Evolutionary conservation across 2,797 vertebrate genomes (phyloP), one percentile per base, ranked within the genome.

Genomic region (Platalea minor): DNA sequence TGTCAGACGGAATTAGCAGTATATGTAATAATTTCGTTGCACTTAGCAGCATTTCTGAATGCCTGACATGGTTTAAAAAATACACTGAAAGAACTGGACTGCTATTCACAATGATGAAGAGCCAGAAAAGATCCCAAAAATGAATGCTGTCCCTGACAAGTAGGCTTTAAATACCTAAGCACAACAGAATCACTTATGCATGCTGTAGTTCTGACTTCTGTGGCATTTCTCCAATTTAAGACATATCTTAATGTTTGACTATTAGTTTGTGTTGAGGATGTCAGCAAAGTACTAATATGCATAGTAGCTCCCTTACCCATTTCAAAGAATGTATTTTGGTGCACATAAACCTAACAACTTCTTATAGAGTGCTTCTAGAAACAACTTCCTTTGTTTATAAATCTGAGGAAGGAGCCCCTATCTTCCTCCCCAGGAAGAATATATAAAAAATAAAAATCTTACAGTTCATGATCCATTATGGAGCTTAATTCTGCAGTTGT

Each of bases 111-210:
- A 13, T 86, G 64, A 94, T 57, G 35, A 91, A 91, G 67, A 88
- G 31, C 24, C 51, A 65, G 79, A 82, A 88, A 85, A 89, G 37
- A 81, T 88, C 21, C 41, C 35, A 2, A 48, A 48, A 88, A 86
- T 65, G 57, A 93, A 94, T 74, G n/a, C 31, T 21, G 26, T 64
- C 17, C 20, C 51, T 90, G 74, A 79, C 9, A 37, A 89, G 89
- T 43, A 87, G 77, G 57, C 74, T 94, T 95, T 96, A 96, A 95
- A 93, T 78, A 88, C 21, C 26, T 46, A 77, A 69, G 48, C 43
- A 77, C 23, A 90, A 65, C 67, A 88, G 64, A 94, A 67, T 64
- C 25, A 81, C 67, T 96, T 91, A 76, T 85, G 89, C 83, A 78
- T 96, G 77, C 26, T 60, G 51, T 67, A 87, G 64, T 56, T 96